phyloP scores from a whole-genome alignment of 2,888 invertebrate species.

The Hedychridium roseum region DNA sequence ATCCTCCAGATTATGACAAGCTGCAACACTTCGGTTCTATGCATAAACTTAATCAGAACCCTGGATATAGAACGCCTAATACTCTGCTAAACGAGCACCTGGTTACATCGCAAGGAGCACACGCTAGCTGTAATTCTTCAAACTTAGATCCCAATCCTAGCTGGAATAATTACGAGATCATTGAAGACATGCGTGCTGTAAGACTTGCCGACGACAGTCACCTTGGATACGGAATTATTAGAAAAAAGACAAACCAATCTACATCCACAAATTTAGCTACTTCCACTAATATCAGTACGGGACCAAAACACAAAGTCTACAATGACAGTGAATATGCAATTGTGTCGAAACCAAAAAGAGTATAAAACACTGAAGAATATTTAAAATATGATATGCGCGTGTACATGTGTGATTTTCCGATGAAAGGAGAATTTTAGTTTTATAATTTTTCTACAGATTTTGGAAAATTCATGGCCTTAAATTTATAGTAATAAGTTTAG shows the following conservation, averaged over 20 bases:
- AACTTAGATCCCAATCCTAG: constrained; percentile 49
- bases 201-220: constrained; percentile 83
- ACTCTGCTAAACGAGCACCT: no score
- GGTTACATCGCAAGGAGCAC: constrained; percentile 35
- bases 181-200: constrained; percentile 72
- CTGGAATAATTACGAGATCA: constrained; percentile 82
- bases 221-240: constrained; percentile 80
- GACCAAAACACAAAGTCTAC: constrained; percentile 74
- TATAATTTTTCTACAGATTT: no score
- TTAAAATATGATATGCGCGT: no score
- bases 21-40: constrained; percentile 83
- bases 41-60: constrained; percentile 72
- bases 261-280: no score
- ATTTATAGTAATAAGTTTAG: no score
- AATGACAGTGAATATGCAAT: constrained; percentile 84
- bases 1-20: constrained; percentile 75
- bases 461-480: no score
- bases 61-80: constrained; percentile 74
- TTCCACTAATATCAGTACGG: constrained; percentile 41
- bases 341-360: constrained; percentile 85
- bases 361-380: constrained; percentile 70
- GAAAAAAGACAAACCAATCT: constrained; percentile 66
- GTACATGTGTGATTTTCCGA: no score
- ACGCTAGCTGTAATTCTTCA: no score
- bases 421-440: no score